A percentile compares a stretch with the other conserved stretches of the same genome.
These are phyloP conservation scores for Acanthisitta chloris DNA, from an alignment of 2,113 vertebrate genomes.

Conservation along the genomic window DNA sequence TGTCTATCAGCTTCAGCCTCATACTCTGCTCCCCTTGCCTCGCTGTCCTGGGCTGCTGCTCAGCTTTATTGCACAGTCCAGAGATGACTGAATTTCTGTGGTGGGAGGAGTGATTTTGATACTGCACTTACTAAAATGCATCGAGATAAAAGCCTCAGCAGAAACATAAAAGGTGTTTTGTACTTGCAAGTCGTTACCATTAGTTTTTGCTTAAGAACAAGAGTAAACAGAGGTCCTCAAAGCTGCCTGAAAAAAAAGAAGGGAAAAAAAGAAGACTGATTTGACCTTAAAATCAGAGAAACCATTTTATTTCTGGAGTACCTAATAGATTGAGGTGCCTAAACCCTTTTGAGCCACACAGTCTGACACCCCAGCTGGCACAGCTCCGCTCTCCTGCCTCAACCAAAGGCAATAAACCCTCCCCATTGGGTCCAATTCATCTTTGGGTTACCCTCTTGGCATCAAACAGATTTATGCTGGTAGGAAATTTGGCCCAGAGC, in stretches of 20 bases:
- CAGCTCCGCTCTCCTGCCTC: neutral
- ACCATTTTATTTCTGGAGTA: neutral
- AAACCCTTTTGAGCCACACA: neutral
- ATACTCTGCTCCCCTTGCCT: neutral
- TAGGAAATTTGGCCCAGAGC: conserved; percentile 29
- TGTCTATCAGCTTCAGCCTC: neutral
- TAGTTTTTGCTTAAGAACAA: conserved; percentile 33
- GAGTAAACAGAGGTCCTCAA: conserved; percentile 22
- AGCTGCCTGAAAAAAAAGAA: neutral
- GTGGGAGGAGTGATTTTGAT: neutral
- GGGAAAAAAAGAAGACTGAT: neutral
- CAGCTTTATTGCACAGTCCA: neutral
- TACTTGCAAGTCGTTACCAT: neutral
- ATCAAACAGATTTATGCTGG: neutral
- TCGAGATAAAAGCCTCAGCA: conserved; percentile 42
- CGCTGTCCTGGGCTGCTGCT: neutral
- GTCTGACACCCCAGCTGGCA: conserved; percentile 46
- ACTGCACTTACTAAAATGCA: neutral
- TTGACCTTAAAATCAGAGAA: neutral
- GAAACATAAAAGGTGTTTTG: conserved; percentile 36
- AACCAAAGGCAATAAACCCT: neutral
- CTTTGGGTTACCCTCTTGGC: neutral
- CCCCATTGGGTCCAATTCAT: neutral
- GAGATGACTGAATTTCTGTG: neutral
- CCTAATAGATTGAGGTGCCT: neutral